Conservation (phyloP, 2,113 vertebrate species). For the Cebus imitator region DNA sequence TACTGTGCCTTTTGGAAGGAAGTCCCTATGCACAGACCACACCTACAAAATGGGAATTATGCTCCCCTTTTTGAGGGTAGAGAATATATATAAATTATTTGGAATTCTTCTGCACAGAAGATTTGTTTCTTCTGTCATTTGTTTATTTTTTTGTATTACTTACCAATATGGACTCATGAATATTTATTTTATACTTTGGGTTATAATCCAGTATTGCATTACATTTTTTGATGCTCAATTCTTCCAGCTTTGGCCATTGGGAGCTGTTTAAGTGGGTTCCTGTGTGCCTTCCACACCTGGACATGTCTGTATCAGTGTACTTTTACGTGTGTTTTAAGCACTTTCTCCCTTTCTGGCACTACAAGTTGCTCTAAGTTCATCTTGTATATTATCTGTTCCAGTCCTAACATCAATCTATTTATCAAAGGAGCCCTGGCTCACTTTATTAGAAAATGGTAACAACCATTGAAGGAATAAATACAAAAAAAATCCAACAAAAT, state of each 20-base stretch:
- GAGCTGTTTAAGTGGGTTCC: neutral
- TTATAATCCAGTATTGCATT: neutral
- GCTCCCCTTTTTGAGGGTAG: neutral
- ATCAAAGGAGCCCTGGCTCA: neutral
- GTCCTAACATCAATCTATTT: neutral
- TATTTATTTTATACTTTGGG: constrained; percentile 17
- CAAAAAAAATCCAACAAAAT: neutral
- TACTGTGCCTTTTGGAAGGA: neutral
- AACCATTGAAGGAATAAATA: neutral
- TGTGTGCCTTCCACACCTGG: neutral
- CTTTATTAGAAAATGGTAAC: neutral
- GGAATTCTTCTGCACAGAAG: neutral
- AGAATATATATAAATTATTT: neutral
- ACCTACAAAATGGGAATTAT: neutral
- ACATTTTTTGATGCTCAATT: neutral
- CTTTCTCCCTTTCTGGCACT: neutral
- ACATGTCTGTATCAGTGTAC: neutral
- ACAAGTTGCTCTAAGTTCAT: neutral
- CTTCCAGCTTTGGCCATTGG: neutral
- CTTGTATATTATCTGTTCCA: neutral
- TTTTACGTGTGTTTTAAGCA: neutral
- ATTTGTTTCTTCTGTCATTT: neutral
- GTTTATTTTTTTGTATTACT: neutral
- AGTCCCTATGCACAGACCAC: neutral
- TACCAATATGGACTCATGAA: neutral